Conservation (phyloP, 2,888 invertebrate species). For the Drosophila glabriapex region DNA sequence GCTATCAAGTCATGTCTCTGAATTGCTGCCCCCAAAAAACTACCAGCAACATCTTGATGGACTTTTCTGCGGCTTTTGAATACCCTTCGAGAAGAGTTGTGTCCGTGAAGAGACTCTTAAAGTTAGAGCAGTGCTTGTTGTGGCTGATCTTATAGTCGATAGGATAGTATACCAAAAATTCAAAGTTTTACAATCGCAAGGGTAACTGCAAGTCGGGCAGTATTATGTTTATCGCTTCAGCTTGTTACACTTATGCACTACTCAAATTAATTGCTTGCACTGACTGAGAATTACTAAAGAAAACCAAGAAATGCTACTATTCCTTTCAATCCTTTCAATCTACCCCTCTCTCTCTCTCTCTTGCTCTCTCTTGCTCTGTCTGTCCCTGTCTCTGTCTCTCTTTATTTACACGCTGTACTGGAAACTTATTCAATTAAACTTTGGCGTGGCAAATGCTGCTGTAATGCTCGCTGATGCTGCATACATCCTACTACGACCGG, state of each 20-base stretch:
- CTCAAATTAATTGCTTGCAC: constrained; percentile 67
- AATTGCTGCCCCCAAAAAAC: constrained; percentile 1
- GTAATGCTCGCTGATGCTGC: constrained; percentile 36
- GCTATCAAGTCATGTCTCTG: constrained; percentile 16
- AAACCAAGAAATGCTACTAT: constrained; percentile 43
- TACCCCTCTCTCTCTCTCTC: not conserved
- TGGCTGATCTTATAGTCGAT: not conserved
- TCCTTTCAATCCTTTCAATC: constrained; percentile 5
- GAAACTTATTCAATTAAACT: constrained; percentile 80
- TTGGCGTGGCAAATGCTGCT: constrained; percentile 62
- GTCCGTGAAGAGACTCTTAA: not conserved
- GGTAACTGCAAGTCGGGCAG: constrained; percentile 6
- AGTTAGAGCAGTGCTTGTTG: not conserved
- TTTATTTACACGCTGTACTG: constrained; percentile 28
- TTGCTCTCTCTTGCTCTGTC: not conserved
- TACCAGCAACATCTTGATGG: constrained; percentile 1
- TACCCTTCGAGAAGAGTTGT: constrained; percentile 2
- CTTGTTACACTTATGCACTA: constrained; percentile 47
- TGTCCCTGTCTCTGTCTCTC: not conserved
- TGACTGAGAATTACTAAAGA: constrained; percentile 18
- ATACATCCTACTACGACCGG: not conserved
- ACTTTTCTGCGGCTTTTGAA: not conserved
- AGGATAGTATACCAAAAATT: no score
- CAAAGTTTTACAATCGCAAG: not conserved
- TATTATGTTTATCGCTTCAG: not conserved